Evolutionary conservation across 2,888 invertebrate species (phyloP).

Genomic region (Coleophora flavipennella): DNA sequence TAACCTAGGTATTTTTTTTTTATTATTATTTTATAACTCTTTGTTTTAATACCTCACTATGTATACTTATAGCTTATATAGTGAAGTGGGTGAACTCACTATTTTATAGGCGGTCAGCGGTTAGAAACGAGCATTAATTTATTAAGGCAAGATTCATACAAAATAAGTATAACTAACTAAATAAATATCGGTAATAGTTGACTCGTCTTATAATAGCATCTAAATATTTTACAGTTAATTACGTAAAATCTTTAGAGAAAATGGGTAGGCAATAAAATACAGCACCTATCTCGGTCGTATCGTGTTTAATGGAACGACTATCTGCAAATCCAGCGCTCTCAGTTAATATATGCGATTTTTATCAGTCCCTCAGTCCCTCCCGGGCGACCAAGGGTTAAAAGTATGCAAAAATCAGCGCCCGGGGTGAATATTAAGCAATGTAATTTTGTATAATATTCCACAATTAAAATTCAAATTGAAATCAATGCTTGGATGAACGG

Average conservation of each 20-base stretch:
- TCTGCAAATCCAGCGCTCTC: constrained; percentile 38
- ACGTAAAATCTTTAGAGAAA: constrained; percentile 14
- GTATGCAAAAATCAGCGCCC: constrained; percentile 66
- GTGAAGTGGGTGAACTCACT: no score
- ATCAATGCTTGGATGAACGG: constrained; percentile 66
- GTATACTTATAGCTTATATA: no score
- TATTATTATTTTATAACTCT: no score
- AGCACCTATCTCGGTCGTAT: constrained; percentile 46
- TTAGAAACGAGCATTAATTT: no score
- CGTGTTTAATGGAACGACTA: constrained; percentile 55
- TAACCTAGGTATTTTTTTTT: no score
- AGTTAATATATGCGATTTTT: constrained; percentile 64
- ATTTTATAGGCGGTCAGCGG: no score
- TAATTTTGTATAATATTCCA: constrained; percentile 70
- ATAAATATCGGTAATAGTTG: constrained; percentile 5
- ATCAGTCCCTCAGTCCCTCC: constrained; percentile 40
- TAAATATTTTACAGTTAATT: background rate
- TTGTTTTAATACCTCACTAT: no score
- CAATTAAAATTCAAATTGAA: constrained; percentile 75
- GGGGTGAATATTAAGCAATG: constrained; percentile 70
- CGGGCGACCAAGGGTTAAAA: constrained; percentile 52
- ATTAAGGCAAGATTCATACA: no score
- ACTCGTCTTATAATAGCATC: background rate
- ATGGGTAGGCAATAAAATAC: constrained; percentile 50
- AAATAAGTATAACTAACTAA: no score